These are phyloP conservation scores for Phocoena sinus DNA, from an alignment of 2,113 vertebrate genomes.

Conservation along the genomic window DNA sequence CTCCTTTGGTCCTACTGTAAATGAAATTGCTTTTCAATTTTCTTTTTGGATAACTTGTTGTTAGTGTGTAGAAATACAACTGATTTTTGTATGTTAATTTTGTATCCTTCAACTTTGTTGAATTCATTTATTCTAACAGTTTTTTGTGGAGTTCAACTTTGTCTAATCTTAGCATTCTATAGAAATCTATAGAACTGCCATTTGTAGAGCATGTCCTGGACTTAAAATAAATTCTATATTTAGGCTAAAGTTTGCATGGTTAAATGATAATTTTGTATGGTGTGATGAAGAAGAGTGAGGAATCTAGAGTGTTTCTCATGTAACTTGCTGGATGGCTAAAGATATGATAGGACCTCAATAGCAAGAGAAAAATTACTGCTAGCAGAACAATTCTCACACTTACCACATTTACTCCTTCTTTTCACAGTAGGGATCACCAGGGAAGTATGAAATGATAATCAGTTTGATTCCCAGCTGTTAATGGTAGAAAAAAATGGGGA, in stretches of 20 bases:
- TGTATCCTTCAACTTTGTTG: not conserved
- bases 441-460: not conserved
- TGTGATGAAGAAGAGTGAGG: not conserved
- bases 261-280: not conserved
- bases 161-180: not conserved
- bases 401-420: not conserved
- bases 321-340: not conserved
- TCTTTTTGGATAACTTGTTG: not conserved
- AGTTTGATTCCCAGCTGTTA: not conserved
- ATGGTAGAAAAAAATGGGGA: not conserved
- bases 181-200: not conserved
- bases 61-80: not conserved
- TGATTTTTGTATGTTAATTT: not conserved
- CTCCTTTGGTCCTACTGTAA: not conserved
- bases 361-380: not conserved
- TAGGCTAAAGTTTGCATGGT: not conserved
- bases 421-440: not conserved
- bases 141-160: not conserved
- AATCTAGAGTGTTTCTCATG: not conserved
- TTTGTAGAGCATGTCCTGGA: not conserved
- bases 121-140: not conserved
- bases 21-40: not conserved
- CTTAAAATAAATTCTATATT: not conserved
- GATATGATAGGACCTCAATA: not conserved
- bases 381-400: not conserved